These are phyloP conservation scores for Ophthalmolycus amberensis DNA, from an alignment of 2,113 vertebrate species.

Conservation along the genomic window DNA sequence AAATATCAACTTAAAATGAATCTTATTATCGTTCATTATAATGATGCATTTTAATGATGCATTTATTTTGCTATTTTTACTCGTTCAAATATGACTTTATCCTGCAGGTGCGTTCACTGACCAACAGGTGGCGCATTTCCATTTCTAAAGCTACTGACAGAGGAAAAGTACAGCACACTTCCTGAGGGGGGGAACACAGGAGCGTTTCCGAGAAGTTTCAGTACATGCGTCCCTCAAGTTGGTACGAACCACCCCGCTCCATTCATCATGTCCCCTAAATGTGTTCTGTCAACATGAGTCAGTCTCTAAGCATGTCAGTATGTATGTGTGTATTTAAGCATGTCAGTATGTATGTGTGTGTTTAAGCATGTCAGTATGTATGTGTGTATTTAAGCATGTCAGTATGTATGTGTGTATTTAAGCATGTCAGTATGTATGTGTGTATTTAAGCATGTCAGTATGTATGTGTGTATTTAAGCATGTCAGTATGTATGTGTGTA, in stretches of 20 bases:
- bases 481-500: too few species aligned
- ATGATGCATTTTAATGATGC: background rate
- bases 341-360: too few species aligned
- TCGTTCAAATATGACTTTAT: background rate
- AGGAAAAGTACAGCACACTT: conserved; percentile 64
- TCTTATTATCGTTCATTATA: background rate
- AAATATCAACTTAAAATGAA: background rate
- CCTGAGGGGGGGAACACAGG: conserved; percentile 31
- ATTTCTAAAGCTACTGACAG: background rate
- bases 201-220: conserved; percentile 60
- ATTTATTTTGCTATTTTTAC: background rate
- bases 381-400: too few species aligned
- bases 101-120: background rate
- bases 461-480: background rate
- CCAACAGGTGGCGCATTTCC: conserved; percentile 52
- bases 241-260: background rate
- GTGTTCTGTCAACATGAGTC: background rate
- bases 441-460: background rate
- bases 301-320: background rate
- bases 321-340: too few species aligned
- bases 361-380: too few species aligned
- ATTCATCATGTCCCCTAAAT: background rate
- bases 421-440: too few species aligned
- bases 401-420: too few species aligned
- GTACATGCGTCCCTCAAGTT: conserved; percentile 20